These are phyloP conservation scores for Calephelis perditalis DNA, from an alignment of 2,888 invertebrate genomes.

Conservation along the genomic window DNA sequence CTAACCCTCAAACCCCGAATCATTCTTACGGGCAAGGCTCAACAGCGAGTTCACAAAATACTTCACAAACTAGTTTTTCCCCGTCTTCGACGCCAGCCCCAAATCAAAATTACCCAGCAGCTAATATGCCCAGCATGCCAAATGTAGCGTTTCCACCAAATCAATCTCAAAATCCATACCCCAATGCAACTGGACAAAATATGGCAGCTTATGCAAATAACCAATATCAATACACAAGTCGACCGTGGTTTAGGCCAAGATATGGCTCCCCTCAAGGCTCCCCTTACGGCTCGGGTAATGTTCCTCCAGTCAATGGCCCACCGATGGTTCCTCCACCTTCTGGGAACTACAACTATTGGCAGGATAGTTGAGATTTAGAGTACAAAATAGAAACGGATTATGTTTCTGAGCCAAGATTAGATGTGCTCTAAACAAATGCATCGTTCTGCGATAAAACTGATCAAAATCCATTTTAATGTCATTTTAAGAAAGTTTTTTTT, in stretches of 20 bases:
- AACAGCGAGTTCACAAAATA: conserved; percentile 48
- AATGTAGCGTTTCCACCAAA: conserved; percentile 54
- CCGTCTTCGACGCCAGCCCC: conserved; percentile 65
- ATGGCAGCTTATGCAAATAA: conserved; percentile 69
- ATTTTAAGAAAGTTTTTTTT: too few species aligned
- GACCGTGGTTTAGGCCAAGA: conserved; percentile 67
- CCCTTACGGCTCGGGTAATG: conserved; percentile 51
- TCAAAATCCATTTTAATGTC: too few species aligned
- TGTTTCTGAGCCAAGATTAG: conserved; percentile 27
- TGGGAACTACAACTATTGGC: conserved; percentile 68
- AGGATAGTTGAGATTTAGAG: conserved; percentile 65
- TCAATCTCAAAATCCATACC: conserved; percentile 65
- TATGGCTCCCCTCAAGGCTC: conserved; percentile 67
- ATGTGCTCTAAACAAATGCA: conserved; percentile 1
- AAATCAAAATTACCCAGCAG: conserved; percentile 49
- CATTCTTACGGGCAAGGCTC: conserved; percentile 44
- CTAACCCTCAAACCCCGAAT: conserved; percentile 43
- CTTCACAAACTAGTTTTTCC: conserved; percentile 54
- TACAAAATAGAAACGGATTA: conserved; percentile 35
- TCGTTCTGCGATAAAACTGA: not conserved
- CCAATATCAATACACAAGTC: conserved; percentile 64
- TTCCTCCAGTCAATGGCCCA: conserved; percentile 47
- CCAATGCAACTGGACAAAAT: conserved; percentile 68
- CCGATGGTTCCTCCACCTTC: conserved; percentile 62
- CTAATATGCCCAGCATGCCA: conserved; percentile 51